A percentile compares a stretch with the other conserved stretches of the same genome.
phyloP scores from a whole-genome alignment of 2,888 invertebrate genomes.

The Eupithecia inturbata region DNA sequence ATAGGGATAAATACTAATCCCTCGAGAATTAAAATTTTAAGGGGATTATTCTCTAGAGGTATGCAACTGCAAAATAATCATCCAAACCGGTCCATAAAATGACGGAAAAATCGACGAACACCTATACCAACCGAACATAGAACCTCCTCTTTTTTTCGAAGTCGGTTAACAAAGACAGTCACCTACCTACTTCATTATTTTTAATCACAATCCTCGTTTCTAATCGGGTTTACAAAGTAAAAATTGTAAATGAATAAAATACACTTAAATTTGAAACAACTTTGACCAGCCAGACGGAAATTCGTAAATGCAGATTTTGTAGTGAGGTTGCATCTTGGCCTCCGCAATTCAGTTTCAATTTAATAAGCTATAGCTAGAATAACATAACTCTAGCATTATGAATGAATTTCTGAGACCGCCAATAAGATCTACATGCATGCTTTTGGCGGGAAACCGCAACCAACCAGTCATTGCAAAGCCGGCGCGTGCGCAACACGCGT shows the following conservation, averaged over 20 bases:
- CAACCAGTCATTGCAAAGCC: conserved; percentile 71
- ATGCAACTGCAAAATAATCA: too few species aligned
- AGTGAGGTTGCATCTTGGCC: conserved; percentile 54
- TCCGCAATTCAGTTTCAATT: conserved; percentile 52
- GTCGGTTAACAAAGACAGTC: too few species aligned
- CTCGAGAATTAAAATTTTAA: too few species aligned
- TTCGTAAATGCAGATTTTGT: not conserved
- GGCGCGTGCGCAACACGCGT: conserved; percentile 82
- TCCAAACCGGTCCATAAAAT: too few species aligned
- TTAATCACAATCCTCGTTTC: not conserved
- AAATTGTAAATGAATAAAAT: not conserved
- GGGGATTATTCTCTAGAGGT: too few species aligned
- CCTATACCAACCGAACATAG: too few species aligned
- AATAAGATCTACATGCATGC: conserved; percentile 64
- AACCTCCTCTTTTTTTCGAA: too few species aligned
- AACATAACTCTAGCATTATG: conserved; percentile 69
- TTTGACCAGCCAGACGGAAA: not conserved
- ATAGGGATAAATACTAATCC: too few species aligned
- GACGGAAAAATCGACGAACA: too few species aligned
- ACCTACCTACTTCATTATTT: not conserved
- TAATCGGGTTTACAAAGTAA: not conserved
- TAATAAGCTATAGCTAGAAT: conserved; percentile 62
- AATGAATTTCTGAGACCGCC: conserved; percentile 69
- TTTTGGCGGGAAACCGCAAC: conserved; percentile 78
- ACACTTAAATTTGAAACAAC: not conserved